Conservation (phyloP, 2,888 invertebrate species). For the Cataglyphis livida region DNA sequence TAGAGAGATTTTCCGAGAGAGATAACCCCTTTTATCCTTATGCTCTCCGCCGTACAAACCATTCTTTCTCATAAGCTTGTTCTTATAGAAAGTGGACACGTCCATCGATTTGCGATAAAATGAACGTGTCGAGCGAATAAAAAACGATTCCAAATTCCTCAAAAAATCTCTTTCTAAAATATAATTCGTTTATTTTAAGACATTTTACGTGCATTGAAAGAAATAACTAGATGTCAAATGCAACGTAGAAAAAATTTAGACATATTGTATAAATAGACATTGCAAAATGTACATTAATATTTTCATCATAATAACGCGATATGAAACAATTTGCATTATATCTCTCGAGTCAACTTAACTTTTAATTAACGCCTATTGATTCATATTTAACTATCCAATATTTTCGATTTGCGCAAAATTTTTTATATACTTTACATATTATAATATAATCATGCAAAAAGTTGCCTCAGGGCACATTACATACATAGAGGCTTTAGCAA, state of each 20-base stretch:
- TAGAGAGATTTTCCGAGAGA: conserved; percentile 3
- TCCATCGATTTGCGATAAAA: conserved; percentile 19
- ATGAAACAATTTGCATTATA: neutral
- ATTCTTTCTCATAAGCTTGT: neutral
- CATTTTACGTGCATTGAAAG: neutral
- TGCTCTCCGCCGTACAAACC: neutral
- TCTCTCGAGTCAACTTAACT: neutral
- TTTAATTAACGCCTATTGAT: conserved; percentile 1
- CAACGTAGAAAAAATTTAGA: neutral
- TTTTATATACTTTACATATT: neutral
- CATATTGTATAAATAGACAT: neutral
- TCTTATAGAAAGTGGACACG: neutral
- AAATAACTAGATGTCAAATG: neutral
- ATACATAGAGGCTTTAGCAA: neutral
- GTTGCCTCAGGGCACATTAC: conserved; percentile 5
- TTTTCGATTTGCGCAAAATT: neutral
- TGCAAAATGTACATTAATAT: neutral
- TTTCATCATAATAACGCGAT: neutral
- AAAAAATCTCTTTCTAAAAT: neutral
- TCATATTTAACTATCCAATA: conserved; percentile 5
- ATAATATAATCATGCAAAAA: neutral
- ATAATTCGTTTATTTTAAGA: neutral
- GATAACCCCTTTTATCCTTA: conserved; percentile 19
- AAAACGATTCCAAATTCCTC: conserved; percentile 3
- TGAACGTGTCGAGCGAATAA: neutral